phyloP scores from a whole-genome alignment of 2,888 invertebrate genomes.

The Atrina japonica region DNA sequence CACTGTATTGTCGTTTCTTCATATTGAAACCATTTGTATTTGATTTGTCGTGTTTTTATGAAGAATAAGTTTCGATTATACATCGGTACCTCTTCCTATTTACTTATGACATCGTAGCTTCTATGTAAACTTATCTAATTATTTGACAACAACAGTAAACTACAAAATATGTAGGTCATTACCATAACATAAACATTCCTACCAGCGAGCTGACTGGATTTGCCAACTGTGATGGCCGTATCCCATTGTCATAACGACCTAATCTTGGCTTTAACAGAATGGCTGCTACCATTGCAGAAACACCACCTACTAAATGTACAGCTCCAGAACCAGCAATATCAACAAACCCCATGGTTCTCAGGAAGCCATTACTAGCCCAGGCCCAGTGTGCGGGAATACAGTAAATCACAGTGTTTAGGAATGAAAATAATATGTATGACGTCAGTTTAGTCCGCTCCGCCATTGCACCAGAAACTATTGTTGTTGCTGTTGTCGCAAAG shows the following conservation, averaged over 20 bases:
- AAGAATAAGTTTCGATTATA: no score
- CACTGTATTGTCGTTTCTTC: no score
- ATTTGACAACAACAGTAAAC: no score
- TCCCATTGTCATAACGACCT: conserved; percentile 66
- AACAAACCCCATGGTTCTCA: conserved; percentile 57
- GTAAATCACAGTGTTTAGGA: conserved; percentile 75
- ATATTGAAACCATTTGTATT: no score
- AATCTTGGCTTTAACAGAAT: conserved; percentile 73
- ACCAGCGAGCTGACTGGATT: conserved; percentile 76
- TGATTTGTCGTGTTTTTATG: no score
- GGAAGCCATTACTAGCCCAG: conserved; percentile 78
- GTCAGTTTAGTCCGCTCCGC: conserved; percentile 77
- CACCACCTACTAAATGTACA: conserved; percentile 78
- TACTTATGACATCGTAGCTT: no score
- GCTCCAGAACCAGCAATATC: conserved; percentile 78
- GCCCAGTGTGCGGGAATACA: conserved; percentile 81
- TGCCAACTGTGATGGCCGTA: conserved; percentile 58
- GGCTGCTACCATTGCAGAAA: conserved; percentile 77
- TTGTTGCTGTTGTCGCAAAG: conserved; percentile 76
- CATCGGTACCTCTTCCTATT: no score
- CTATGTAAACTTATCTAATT: no score
- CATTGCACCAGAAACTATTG: conserved; percentile 79
- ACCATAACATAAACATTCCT: conserved; percentile 79
- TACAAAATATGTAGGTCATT: conserved; percentile 43
- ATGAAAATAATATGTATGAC: conserved; percentile 76